Conservation (phyloP, 2,888 invertebrate species). For the Spilosoma lubricipeda region DNA sequence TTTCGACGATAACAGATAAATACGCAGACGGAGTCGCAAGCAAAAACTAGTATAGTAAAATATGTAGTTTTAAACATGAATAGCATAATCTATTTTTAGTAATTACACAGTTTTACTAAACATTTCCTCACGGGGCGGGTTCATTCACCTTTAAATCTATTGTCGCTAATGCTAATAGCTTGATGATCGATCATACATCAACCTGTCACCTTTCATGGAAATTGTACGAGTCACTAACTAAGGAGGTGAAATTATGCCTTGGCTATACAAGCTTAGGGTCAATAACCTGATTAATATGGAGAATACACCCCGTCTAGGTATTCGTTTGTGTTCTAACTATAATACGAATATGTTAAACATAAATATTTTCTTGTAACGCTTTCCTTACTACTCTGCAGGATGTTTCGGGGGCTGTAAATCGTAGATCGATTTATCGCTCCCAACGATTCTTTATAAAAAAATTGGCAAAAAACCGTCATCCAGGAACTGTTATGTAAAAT, state of each 20-base stretch:
- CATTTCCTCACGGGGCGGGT: background rate
- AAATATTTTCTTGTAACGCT: background rate
- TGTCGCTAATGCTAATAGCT: conserved; percentile 36
- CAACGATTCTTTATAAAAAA: too few species aligned
- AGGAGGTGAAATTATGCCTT: conserved; percentile 6
- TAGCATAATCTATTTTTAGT: background rate
- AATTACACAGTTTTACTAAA: background rate
- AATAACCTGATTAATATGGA: conserved; percentile 11
- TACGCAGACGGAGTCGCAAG: too few species aligned
- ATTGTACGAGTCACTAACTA: conserved; percentile 15
- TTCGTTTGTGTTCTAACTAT: background rate
- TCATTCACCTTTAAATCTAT: conserved; percentile 22
- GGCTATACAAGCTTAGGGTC: conserved; percentile 5
- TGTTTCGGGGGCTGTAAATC: too few species aligned
- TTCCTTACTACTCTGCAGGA: background rate
- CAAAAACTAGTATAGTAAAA: too few species aligned
- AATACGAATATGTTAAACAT: background rate
- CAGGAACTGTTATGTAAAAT: background rate
- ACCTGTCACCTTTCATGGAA: conserved; percentile 20
- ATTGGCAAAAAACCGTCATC: too few species aligned
- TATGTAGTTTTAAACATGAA: background rate
- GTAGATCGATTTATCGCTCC: too few species aligned
- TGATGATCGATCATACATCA: conserved; percentile 34
- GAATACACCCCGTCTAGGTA: background rate
- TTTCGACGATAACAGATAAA: too few species aligned